Evolutionary conservation across 2,888 invertebrate species (phyloP), one percentile per base, ranked within the genome.

Genomic region (Pseudanteris insignis): DNA sequence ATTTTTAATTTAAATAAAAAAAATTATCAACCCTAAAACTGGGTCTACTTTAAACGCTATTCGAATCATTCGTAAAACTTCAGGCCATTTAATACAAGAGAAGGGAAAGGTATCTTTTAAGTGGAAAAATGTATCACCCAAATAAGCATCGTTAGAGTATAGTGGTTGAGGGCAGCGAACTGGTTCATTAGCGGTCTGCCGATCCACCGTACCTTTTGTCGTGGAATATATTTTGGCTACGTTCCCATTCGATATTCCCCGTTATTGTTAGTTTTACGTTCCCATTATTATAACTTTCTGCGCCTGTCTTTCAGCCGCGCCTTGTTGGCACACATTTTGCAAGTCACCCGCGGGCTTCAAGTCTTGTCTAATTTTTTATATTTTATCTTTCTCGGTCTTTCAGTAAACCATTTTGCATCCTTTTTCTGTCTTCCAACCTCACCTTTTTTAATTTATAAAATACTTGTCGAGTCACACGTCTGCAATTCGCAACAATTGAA

Each of bases 221-320:
- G 15, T 40, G 18, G 47, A 57, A 64, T 61, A 55, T 61, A 50
- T 72, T 69, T 72, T 72, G 72, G 72, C 70, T 59, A 43, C 63
- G 63, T 71, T 71, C 71, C 72, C 70, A 64, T 65, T 58, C 60
- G 61, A 66, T 67, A 67, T 70, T 71, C 66, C 65, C 58, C 48
- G 64, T 71, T 70, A 70, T 70, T 70, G 68, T 67, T 67, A 65
- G 62, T 38, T 44, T 38, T 18, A 36, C 41, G 24, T 41, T 10
- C 30, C 38, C 53, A 43, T 50, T 50, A 50, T 59, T 63, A 47
- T 54, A 50, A 58, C 54, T 41, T 37, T 46, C 33, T 21, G 11
- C 25, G 28, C 15, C 33, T 28, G 30, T 38, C 58, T 38, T 32
- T 29, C 15, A 32, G 2, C 36, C 46, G 15, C 6, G 25, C 36